Evolutionary conservation across 2,113 vertebrate genomes (phyloP), one percentile per base, ranked within the genome.

Genomic region (Oncorhynchus keta): DNA sequence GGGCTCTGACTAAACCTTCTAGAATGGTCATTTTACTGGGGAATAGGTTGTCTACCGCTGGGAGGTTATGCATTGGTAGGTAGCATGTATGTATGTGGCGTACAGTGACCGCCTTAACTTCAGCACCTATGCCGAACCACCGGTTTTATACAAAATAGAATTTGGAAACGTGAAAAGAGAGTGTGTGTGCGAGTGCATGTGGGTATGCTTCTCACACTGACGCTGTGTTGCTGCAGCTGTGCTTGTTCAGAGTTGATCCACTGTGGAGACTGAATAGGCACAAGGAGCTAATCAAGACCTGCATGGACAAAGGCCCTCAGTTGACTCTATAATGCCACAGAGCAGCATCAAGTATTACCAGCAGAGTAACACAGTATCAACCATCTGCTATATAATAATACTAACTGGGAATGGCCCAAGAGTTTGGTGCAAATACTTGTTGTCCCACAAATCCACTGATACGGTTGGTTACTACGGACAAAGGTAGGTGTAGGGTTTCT

Each of bases 321-420:
- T 51, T 78, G 59, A 62, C 6, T 62, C 51, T n/a, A 62, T 73
- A 78, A 78, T 72, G 68, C 26, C 7, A 12, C 45, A 55, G n/a
- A 30, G 30, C 68, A 74, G 78, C 66, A 68, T 57, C 35, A 32
- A 65, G 0, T 64, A 13, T 72, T 28, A 30, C 70, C 51, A 30
- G 49, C 51, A 64, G 6, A 62, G 30, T 73, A 24, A 49, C 73
- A 30, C 4, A 55, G 57, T 77, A 55, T 66, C 20, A 61, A 8
- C 13, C 26, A 59, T 32, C 51, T 61, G 7, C 35, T 35, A 11
- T 16, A 69, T 65, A 76, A 76, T 75, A 67, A 64, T 62, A 62
- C 39, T 45, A 45, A 45, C 59, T 62, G 59, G 8, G n/a, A 20
- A 62, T 62, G 59, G n/a, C n/a, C 5, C n/a, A 62, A 62, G 39